Percentiles rank a stretch among this genome's conserved stretches.
These are phyloP conservation scores for Epinotia nisella DNA, from an alignment of 2,888 invertebrate genomes.

Conservation along the genomic window DNA sequence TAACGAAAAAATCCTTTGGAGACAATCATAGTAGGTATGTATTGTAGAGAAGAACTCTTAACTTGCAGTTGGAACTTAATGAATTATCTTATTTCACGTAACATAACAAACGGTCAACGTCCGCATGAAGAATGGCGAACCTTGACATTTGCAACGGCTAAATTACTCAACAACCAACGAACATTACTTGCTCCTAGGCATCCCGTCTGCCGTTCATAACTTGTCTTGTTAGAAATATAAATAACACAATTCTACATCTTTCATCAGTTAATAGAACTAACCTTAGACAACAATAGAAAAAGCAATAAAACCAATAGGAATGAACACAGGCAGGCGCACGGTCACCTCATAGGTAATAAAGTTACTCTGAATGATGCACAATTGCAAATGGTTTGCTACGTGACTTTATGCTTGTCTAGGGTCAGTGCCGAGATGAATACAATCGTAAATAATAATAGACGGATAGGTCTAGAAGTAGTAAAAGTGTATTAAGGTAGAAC, in stretches of 20 bases:
- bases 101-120: constrained; percentile 55
- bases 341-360: constrained; percentile 36
- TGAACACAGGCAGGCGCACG: constrained; percentile 3
- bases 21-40: too few species aligned
- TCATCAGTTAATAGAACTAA: constrained; percentile 31
- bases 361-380: constrained; percentile 29
- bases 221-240: neutral
- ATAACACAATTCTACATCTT: neutral
- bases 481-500: neutral
- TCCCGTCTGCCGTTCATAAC: neutral
- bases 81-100: constrained; percentile 32
- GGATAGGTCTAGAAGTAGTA: neutral
- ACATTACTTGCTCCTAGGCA: neutral
- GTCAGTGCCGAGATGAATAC: constrained; percentile 58
- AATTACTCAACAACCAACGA: constrained; percentile 28
- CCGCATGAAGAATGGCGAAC: constrained; percentile 57
- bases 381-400: constrained; percentile 21
- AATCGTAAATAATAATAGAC: constrained; percentile 5
- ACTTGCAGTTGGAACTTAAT: neutral
- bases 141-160: constrained; percentile 57
- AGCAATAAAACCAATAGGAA: constrained; percentile 31
- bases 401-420: constrained; percentile 57
- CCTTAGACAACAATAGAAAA: constrained; percentile 40
- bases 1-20: neutral
- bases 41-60: too few species aligned